phyloP scores from a whole-genome alignment of 2,113 vertebrate genomes.

The Gallinago media region DNA sequence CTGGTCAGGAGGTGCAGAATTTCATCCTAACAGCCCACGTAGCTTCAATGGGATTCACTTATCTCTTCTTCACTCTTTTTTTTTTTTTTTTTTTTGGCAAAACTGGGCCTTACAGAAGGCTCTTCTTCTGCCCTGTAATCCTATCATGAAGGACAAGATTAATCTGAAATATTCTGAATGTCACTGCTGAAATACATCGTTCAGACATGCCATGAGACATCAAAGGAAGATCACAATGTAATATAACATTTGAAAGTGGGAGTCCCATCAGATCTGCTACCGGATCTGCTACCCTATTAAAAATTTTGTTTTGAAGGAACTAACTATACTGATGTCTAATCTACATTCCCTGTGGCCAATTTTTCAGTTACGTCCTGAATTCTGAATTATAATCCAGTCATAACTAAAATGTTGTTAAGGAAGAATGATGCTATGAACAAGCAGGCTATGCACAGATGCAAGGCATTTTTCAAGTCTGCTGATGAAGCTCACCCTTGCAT shows the following conservation, averaged over 20 bases:
- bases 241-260: neutral
- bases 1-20: neutral
- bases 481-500: neutral
- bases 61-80: neutral
- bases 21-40: neutral
- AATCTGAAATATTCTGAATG: slow-evolving; percentile 25
- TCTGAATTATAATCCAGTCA: neutral
- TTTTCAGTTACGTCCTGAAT: neutral
- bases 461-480: neutral
- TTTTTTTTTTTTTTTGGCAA: neutral
- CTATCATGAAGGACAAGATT: slow-evolving; percentile 9
- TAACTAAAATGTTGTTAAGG: neutral
- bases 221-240: slow-evolving; percentile 29
- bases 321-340: neutral
- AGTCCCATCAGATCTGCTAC: neutral
- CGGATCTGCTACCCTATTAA: neutral
- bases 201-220: neutral
- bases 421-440: neutral
- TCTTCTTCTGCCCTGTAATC: neutral
- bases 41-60: neutral
- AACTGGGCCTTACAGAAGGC: neutral
- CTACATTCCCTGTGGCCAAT: neutral
- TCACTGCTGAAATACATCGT: slow-evolving; percentile 17
- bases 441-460: neutral
- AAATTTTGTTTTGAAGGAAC: neutral